Percentiles rank a stretch among this genome's conserved stretches.
phyloP scores from a whole-genome alignment of 2,888 invertebrate genomes.

The Mythimna ferrago region DNA sequence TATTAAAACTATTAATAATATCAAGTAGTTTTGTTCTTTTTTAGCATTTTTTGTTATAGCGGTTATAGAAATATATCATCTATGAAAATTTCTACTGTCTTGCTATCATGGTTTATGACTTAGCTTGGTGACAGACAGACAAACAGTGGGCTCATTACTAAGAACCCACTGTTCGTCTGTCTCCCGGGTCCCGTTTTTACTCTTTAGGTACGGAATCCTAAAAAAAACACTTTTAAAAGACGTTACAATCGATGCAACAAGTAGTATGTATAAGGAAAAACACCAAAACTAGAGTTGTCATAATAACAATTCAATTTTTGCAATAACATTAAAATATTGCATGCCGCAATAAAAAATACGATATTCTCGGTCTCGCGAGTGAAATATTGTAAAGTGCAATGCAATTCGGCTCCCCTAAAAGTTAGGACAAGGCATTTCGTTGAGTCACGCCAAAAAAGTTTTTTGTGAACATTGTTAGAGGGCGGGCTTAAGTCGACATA shows the following conservation, averaged over 20 bases:
- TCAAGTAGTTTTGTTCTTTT: too few relatives aligned
- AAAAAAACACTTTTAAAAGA: background rate
- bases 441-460: slow-evolving; percentile 63
- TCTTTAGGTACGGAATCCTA: too few relatives aligned
- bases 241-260: slow-evolving; percentile 27
- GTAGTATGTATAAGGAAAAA: slow-evolving; percentile 18
- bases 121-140: too few relatives aligned
- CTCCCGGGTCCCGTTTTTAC: too few relatives aligned
- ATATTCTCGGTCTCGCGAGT: slow-evolving; percentile 49
- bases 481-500: slow-evolving; percentile 57
- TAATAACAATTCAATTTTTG: slow-evolving; percentile 10
- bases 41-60: too few relatives aligned
- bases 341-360: slow-evolving; percentile 42
- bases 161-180: too few relatives aligned
- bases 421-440: slow-evolving; percentile 45
- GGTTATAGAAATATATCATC: too few relatives aligned
- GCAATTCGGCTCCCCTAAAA: slow-evolving; percentile 65
- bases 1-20: too few relatives aligned
- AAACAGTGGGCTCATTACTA: too few relatives aligned
- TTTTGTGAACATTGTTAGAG: slow-evolving; percentile 49
- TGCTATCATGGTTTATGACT: too few relatives aligned
- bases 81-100: too few relatives aligned
- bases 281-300: slow-evolving; percentile 1
- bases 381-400: slow-evolving; percentile 65
- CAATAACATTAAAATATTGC: slow-evolving; percentile 47